Conservation (phyloP, 2,797 vertebrate genomes). For the Tokudaia tokunoshimensis region DNA sequence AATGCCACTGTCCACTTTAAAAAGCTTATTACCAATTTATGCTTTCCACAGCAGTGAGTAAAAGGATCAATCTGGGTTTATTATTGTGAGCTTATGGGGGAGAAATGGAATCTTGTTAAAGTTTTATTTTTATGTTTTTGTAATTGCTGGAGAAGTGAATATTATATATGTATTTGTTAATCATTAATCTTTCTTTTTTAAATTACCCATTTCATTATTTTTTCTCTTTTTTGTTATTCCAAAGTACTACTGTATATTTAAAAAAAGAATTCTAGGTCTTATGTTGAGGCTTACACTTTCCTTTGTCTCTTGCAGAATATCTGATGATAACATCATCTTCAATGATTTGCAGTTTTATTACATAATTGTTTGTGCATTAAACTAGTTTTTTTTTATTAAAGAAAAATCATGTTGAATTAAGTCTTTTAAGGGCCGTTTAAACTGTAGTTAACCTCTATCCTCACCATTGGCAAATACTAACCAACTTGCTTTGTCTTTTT, state of each 20-base stretch:
- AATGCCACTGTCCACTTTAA: not conserved
- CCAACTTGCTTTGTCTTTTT: conserved; percentile 2
- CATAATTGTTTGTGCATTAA: conserved; percentile 39
- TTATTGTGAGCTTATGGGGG: conserved; percentile 62
- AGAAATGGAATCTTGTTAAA: conserved; percentile 1
- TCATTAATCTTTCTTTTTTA: conserved; percentile 50
- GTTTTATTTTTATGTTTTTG: conserved; percentile 59
- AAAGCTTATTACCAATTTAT: not conserved
- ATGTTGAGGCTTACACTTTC: conserved; percentile 52
- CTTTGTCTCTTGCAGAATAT: conserved; percentile 46
- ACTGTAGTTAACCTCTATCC: not conserved
- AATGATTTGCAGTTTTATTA: conserved; percentile 36
- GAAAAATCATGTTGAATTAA: conserved; percentile 42
- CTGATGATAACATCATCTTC: conserved; percentile 15
- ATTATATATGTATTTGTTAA: not conserved
- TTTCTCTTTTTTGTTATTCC: conserved; percentile 40
- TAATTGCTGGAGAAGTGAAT: conserved; percentile 19
- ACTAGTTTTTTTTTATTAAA: conserved; percentile 1
- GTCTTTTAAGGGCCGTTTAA: conserved; percentile 27
- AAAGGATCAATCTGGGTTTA: not conserved
- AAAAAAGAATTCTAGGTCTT: conserved; percentile 45
- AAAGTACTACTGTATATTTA: conserved; percentile 22
- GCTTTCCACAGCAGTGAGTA: not conserved
- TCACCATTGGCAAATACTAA: conserved; percentile 15
- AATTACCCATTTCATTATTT: conserved; percentile 38